A percentile compares a stretch with the other conserved stretches of the same genome.
phyloP scores from a whole-genome alignment of 2,797 vertebrate species.

The Chiroxiphia lanceolata region DNA sequence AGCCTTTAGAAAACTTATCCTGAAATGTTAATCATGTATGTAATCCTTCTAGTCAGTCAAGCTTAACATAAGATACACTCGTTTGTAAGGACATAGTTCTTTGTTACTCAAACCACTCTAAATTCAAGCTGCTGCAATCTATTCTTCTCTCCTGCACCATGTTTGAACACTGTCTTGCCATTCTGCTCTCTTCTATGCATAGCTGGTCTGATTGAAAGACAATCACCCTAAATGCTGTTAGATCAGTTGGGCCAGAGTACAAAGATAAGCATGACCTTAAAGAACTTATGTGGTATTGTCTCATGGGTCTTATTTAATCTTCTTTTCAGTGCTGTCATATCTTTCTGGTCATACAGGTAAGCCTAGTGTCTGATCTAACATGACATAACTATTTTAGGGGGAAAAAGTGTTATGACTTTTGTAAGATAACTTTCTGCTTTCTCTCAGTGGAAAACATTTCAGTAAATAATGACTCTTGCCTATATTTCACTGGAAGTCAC shows the following conservation, averaged over 20 bases:
- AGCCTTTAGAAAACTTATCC: background rate
- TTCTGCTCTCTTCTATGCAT: accelerated
- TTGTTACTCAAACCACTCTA: background rate
- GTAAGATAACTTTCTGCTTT: background rate
- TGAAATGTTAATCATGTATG: background rate
- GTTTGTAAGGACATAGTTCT: background rate
- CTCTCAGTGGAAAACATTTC: background rate
- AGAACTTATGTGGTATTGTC: background rate
- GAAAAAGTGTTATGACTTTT: background rate
- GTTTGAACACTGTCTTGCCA: background rate
- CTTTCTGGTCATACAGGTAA: background rate
- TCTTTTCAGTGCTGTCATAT: background rate
- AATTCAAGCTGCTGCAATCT: background rate
- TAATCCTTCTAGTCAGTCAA: background rate
- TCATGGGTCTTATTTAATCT: background rate
- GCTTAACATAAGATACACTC: background rate
- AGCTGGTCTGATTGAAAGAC: background rate
- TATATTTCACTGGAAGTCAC: background rate
- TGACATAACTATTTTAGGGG: background rate
- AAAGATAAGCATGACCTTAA: background rate
- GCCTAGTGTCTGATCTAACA: background rate
- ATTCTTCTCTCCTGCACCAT: background rate
- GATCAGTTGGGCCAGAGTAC: background rate
- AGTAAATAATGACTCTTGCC: background rate
- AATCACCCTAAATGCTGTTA: background rate